Evolutionary conservation across 2,797 vertebrate genomes (phyloP).

Genomic region (Platyrinchus mystaceus): DNA sequence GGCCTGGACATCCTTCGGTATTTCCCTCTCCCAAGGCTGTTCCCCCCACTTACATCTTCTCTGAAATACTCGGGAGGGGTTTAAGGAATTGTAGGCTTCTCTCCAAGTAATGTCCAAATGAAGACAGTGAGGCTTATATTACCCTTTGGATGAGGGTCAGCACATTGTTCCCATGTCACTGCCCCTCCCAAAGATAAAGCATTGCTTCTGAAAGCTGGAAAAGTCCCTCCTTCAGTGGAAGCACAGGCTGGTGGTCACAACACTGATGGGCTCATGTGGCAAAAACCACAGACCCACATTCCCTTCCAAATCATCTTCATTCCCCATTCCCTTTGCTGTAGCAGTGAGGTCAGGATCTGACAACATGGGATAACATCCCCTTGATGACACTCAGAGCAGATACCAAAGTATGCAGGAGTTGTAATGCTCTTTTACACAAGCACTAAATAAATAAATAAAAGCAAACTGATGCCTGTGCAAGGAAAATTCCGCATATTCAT

Average conservation of each 20-base stretch:
- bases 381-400: neutral
- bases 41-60: neutral
- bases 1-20: neutral
- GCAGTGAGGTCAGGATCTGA: neutral
- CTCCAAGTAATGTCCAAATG: neutral
- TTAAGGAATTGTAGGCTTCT: neutral
- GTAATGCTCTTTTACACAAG: neutral
- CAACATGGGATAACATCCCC: neutral
- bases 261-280: neutral
- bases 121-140: neutral
- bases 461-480: slow-evolving; percentile 15
- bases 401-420: neutral
- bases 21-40: neutral
- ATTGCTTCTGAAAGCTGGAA: neutral
- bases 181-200: neutral
- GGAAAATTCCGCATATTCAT: slow-evolving; percentile 60
- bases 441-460: slow-evolving; percentile 31
- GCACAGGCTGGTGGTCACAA: neutral
- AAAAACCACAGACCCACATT: neutral
- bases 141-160: neutral
- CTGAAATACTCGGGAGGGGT: neutral
- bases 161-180: neutral
- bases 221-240: neutral
- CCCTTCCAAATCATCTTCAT: neutral
- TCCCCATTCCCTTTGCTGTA: neutral